These are phyloP conservation scores for Parasteatoda lunata DNA, from an alignment of 2,888 invertebrate species.

Conservation along the genomic window DNA sequence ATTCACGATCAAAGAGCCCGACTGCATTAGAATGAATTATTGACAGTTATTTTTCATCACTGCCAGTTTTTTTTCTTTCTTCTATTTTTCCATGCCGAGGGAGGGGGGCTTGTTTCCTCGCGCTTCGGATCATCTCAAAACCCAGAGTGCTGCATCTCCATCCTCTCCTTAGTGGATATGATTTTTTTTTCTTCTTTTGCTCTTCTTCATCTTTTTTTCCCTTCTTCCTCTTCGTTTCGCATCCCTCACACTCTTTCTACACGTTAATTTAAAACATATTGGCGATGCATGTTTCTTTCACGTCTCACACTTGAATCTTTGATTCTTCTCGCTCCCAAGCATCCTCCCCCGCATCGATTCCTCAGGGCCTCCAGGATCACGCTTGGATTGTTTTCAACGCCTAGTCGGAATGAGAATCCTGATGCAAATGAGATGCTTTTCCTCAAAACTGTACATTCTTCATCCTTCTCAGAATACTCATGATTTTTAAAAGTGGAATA, in stretches of 20 bases:
- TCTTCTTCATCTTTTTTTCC: slow-evolving; percentile 5
- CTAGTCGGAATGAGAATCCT: slow-evolving; percentile 17
- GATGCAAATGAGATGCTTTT: slow-evolving; percentile 51
- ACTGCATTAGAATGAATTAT: slow-evolving; percentile 69
- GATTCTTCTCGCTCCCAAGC: slow-evolving; percentile 6
- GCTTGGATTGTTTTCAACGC: slow-evolving; percentile 42
- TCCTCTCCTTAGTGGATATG: slow-evolving; percentile 21
- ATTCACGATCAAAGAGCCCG: slow-evolving; percentile 65
- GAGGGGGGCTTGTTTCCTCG: slow-evolving; percentile 58
- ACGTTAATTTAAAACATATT: slow-evolving; percentile 66
- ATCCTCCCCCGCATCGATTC: slow-evolving; percentile 9
- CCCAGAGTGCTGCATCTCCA: slow-evolving; percentile 33
- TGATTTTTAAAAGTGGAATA: slow-evolving; percentile 3
- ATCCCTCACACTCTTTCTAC: slow-evolving; percentile 45
- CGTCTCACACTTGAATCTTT: slow-evolving; percentile 7
- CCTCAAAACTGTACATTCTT: background rate
- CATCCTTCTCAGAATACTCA: background rate
- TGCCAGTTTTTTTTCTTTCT: slow-evolving; percentile 10
- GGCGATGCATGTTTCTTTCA: slow-evolving; percentile 45
- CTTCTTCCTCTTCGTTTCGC: slow-evolving; percentile 24
- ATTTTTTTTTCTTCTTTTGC: slow-evolving; percentile 3
- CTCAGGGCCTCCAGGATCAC: background rate
- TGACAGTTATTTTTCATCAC: slow-evolving; percentile 69
- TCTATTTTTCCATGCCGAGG: slow-evolving; percentile 10
- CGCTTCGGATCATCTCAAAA: slow-evolving; percentile 36